Conservation (phyloP, 1,140 invertebrate species). For the Diorhabda carinulata region DNA sequence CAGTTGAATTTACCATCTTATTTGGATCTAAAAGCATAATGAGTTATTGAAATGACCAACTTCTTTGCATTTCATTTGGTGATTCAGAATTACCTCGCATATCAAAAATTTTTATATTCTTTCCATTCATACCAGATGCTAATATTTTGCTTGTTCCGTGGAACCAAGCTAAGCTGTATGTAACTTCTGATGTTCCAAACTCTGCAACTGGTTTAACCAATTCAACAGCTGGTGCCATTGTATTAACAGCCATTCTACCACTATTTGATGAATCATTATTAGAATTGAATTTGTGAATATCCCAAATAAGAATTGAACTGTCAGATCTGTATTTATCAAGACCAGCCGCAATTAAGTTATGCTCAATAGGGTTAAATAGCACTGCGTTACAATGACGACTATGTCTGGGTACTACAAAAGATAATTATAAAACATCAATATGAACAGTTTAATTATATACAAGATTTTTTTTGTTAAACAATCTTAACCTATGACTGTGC, state of each 20-base stretch:
- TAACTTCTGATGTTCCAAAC: constrained; percentile 74
- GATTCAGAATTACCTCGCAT: constrained; percentile 68
- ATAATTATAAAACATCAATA: constrained; percentile 4
- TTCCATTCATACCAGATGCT: constrained; percentile 83
- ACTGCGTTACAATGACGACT: constrained; percentile 81
- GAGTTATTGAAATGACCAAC: background rate
- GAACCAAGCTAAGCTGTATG: constrained; percentile 84
- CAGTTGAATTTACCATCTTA: constrained; percentile 66
- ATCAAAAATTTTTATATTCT: constrained; percentile 87
- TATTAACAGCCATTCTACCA: constrained; percentile 25
- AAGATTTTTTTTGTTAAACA: no score
- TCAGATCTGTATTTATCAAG: constrained; percentile 84
- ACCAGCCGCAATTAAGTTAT: constrained; percentile 76
- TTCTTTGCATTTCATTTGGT: background rate
- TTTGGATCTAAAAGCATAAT: constrained; percentile 58
- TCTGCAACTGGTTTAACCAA: constrained; percentile 57
- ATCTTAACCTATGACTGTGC: no score
- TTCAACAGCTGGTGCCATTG: constrained; percentile 42
- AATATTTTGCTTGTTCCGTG: constrained; percentile 67
- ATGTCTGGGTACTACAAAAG: constrained; percentile 67
- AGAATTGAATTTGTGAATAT: constrained; percentile 58
- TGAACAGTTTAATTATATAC: background rate
- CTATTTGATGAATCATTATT: constrained; percentile 41
- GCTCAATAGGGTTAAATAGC: constrained; percentile 83
- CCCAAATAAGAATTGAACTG: constrained; percentile 77